Conservation (phyloP, 2,888 invertebrate species). For the Chloroclystis v-ata region DNA sequence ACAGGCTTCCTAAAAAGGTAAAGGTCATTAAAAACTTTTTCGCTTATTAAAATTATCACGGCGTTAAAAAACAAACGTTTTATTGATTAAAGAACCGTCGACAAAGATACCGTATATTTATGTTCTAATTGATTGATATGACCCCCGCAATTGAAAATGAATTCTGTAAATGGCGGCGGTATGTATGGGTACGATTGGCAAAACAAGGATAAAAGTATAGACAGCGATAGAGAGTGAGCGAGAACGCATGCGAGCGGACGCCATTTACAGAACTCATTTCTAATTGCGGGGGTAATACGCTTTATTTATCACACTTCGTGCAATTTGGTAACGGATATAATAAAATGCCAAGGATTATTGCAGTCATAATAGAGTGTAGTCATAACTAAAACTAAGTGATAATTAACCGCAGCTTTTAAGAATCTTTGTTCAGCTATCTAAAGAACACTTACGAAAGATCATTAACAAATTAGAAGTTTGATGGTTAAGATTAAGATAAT, state of each 20-base stretch:
- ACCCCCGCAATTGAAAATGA: no score
- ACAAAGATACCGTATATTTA: constrained; percentile 2
- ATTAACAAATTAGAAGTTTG: no score
- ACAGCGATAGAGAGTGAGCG: no score
- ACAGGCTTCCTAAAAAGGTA: no score
- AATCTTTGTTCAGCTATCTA: not conserved
- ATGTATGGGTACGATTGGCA: no score
- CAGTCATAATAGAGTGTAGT: constrained; percentile 27
- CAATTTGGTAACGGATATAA: constrained; percentile 45
- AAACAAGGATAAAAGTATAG: no score
- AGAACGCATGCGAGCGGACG: no score
- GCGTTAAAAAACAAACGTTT: not conserved
- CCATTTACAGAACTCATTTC: no score
- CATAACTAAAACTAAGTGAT: constrained; percentile 11
- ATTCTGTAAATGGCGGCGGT: no score
- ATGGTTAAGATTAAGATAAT: no score
- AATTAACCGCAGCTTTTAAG: constrained; percentile 5
- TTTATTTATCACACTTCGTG: constrained; percentile 35
- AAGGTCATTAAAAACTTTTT: no score
- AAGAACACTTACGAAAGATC: not conserved
- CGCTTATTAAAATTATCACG: not conserved
- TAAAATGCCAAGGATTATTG: constrained; percentile 59
- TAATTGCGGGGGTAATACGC: no score
- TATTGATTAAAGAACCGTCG: constrained; percentile 11
- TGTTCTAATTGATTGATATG: constrained; percentile 43